Percentiles rank a stretch among this genome's conserved stretches.
phyloP scores from a whole-genome alignment of 2,888 invertebrate genomes.

The Cheilosia vernalis region DNA sequence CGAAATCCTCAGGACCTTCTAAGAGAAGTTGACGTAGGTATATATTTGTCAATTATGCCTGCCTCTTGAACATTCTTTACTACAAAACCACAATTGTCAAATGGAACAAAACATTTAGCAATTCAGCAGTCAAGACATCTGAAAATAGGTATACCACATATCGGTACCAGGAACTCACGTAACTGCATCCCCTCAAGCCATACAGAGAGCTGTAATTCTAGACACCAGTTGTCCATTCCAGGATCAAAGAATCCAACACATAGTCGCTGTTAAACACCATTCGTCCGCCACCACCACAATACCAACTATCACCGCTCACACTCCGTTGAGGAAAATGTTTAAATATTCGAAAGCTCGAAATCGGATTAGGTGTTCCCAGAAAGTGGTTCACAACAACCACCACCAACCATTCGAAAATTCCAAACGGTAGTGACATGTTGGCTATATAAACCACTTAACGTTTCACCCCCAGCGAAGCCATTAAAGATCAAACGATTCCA shows the following conservation, averaged over 20 bases:
- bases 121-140: no score
- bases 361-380: constrained; percentile 66
- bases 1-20: no score
- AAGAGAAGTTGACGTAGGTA: no score
- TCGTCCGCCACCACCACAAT: not conserved
- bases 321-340: constrained; percentile 15
- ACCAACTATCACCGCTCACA: constrained; percentile 21
- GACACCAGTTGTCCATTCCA: not conserved
- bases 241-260: not conserved
- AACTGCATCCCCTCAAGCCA: no score
- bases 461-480: constrained; percentile 75
- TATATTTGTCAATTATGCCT: no score
- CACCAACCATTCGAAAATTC: constrained; percentile 39
- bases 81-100: no score
- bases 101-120: no score
- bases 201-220: not conserved
- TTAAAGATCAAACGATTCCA: constrained; percentile 75
- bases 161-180: no score
- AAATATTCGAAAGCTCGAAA: constrained; percentile 57
- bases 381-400: constrained; percentile 65
- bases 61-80: no score
- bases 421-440: constrained; percentile 73
- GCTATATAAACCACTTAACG: constrained; percentile 73
- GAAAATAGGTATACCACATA: no score
- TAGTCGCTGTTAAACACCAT: not conserved